Conservation (phyloP, 1,140 invertebrate species). For the Melanaphis sacchari region DNA sequence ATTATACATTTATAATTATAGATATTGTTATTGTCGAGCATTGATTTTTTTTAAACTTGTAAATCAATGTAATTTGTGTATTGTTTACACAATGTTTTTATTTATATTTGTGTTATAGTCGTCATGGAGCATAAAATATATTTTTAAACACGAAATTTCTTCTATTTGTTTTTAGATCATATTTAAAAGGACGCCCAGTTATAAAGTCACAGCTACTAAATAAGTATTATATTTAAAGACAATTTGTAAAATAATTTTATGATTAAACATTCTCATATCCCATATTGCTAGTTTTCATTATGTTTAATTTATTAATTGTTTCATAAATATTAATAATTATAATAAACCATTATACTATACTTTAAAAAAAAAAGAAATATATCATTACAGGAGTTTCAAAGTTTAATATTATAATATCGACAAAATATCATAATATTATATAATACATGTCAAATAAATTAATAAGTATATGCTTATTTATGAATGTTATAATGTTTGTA, state of each 20-base stretch:
- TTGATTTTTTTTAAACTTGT: not conserved
- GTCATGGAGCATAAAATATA: too few relatives aligned
- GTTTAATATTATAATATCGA: too few relatives aligned
- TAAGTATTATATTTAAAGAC: too few relatives aligned
- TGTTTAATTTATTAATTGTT: not conserved
- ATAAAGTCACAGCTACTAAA: not conserved
- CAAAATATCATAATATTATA: not conserved
- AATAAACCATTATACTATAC: not conserved
- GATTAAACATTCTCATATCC: not conserved
- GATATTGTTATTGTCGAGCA: not conserved
- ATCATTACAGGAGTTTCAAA: not conserved
- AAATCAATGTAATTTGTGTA: not conserved
- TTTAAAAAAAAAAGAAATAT: too few relatives aligned
- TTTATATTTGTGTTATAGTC: not conserved
- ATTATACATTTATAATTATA: not conserved
- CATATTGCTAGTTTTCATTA: not conserved
- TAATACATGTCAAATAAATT: not conserved
- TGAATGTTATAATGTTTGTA: not conserved
- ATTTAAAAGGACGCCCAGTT: not conserved
- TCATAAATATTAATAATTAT: not conserved
- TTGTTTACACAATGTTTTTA: not conserved
- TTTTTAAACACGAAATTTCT: not conserved
- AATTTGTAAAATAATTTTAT: not conserved
- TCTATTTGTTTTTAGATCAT: not conserved
- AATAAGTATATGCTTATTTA: not conserved